phyloP scores from a whole-genome alignment of 2,797 vertebrate genomes.

The Bryconaethiops microstoma region DNA sequence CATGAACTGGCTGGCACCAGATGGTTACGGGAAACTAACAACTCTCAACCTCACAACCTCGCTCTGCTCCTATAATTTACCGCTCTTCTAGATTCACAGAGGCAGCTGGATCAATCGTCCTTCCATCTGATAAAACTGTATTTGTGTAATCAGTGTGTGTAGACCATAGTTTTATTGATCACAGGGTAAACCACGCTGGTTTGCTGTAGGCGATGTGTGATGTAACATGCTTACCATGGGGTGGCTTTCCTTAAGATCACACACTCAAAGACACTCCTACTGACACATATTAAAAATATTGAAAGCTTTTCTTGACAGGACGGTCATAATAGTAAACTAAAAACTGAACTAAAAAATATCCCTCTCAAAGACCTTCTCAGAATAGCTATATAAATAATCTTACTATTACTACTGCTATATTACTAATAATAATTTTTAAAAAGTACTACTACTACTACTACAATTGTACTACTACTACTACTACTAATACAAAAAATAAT shows the following conservation, averaged over 20 bases:
- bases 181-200: not conserved
- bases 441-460: no score
- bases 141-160: conserved; percentile 8
- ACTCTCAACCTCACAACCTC: conserved; percentile 46
- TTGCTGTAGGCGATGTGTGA: not conserved
- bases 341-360: no score
- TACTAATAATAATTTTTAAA: no score
- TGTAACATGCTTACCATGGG: not conserved
- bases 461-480: no score
- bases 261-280: not conserved
- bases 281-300: not conserved
- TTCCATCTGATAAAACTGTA: conserved; percentile 33
- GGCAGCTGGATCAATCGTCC: conserved; percentile 16
- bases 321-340: not conserved
- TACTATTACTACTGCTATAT: not conserved
- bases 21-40: conserved; percentile 44
- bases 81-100: conserved; percentile 27
- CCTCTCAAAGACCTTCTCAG: not conserved
- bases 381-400: not conserved
- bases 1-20: conserved; percentile 54
- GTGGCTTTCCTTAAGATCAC: no score
- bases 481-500: not conserved
- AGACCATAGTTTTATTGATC: conserved; percentile 18
- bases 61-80: conserved; percentile 33
- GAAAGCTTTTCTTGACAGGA: not conserved